Conservation (phyloP, 2,797 vertebrate species). For the Pangasius mekongensis region DNA sequence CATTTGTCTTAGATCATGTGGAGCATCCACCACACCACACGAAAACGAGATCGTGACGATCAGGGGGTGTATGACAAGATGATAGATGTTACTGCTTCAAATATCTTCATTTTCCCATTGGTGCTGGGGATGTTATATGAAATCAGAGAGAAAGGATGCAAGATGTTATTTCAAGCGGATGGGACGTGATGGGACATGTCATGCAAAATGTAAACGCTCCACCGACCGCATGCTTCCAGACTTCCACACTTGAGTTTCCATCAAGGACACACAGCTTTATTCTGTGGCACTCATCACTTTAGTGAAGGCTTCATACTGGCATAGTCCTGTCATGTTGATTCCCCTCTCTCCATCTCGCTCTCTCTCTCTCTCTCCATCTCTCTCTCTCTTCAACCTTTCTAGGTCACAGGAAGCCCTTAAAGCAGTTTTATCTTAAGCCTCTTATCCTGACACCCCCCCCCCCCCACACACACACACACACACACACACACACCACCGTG, state of each 20-base stretch:
- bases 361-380: neutral
- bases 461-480: neutral
- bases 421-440: constrained; percentile 57
- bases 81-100: neutral
- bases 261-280: constrained; percentile 34
- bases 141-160: neutral
- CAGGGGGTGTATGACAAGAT: neutral
- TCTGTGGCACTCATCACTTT: constrained; percentile 13
- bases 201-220: constrained; percentile 6
- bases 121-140: neutral
- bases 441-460: constrained; percentile 47
- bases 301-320: constrained; percentile 16
- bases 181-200: neutral
- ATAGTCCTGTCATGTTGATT: constrained; percentile 27
- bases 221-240: neutral
- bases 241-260: constrained; percentile 11
- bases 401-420: constrained; percentile 53
- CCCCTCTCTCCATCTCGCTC: neutral
- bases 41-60: neutral
- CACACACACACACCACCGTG: constrained; percentile 20
- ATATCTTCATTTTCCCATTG: neutral
- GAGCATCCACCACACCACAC: neutral
- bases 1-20: neutral
- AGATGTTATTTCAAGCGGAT: constrained; percentile 6
- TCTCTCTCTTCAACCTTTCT: constrained; percentile 40